phyloP scores from a whole-genome alignment of 1,140 invertebrate genomes.

The Scaptomyza hsui region DNA sequence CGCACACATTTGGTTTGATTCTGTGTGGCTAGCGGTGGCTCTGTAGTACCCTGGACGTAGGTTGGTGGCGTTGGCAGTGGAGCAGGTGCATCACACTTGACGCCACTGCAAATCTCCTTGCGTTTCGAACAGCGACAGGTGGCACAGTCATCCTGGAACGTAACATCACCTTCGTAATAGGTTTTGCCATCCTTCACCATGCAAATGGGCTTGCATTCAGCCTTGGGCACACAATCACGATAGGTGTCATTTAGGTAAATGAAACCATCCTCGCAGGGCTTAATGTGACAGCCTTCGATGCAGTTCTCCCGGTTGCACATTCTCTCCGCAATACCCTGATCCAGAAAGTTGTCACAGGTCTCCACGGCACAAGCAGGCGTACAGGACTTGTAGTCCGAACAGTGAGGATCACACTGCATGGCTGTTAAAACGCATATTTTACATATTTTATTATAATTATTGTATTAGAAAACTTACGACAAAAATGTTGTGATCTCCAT shows the following conservation, averaged over 20 bases:
- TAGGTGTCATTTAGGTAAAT: slow-evolving; percentile 89
- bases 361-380: slow-evolving; percentile 91
- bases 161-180: slow-evolving; percentile 91
- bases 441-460: no score
- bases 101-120: slow-evolving; percentile 88
- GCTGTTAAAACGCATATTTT: no score
- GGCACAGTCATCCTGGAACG: slow-evolving; percentile 90
- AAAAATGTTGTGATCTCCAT: slow-evolving; percentile 92
- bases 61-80: slow-evolving; percentile 35
- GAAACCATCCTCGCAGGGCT: slow-evolving; percentile 89
- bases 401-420: slow-evolving; percentile 93
- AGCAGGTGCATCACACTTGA: slow-evolving; percentile 85
- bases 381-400: slow-evolving; percentile 91
- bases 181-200: slow-evolving; percentile 87
- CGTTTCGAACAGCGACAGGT: slow-evolving; percentile 89
- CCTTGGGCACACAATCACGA: slow-evolving; percentile 89
- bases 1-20: slow-evolving; percentile 85
- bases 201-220: slow-evolving; percentile 89
- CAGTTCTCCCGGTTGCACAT: slow-evolving; percentile 90
- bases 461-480: slow-evolving; percentile 88
- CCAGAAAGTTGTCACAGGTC: slow-evolving; percentile 92
- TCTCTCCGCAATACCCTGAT: slow-evolving; percentile 85
- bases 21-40: slow-evolving; percentile 45
- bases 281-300: slow-evolving; percentile 88
- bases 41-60: slow-evolving; percentile 52